Conservation (phyloP, 2,797 vertebrate species). For the Falco berigora region DNA sequence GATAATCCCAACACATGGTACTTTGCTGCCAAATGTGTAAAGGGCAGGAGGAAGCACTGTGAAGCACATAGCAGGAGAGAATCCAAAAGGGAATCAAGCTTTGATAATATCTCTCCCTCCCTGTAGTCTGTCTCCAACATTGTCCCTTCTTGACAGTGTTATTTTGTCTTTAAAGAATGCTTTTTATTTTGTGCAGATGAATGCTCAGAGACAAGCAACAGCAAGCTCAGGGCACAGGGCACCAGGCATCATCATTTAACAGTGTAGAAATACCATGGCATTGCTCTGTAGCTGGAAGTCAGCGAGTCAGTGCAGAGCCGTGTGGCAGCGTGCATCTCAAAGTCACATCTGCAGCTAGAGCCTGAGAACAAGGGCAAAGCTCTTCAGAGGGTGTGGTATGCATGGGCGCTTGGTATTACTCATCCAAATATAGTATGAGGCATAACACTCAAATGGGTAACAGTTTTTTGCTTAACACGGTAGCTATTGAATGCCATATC, state of each 20-base stretch:
- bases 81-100: background rate
- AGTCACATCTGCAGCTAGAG: background rate
- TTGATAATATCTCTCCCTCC: background rate
- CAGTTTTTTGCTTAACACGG: background rate
- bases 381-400: background rate
- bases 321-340: background rate
- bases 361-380: background rate
- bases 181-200: background rate
- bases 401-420: background rate
- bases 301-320: background rate
- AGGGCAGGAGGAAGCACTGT: background rate
- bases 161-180: background rate
- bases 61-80: background rate
- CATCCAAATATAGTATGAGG: background rate
- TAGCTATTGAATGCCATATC: background rate
- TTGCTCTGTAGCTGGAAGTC: background rate
- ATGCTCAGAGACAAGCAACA: background rate
- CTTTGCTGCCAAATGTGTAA: background rate
- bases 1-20: background rate
- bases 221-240: background rate
- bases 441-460: background rate
- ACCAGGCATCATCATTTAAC: background rate
- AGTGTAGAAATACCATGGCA: background rate
- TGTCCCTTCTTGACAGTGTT: background rate
- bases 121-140: background rate